Evolutionary conservation across 1,140 invertebrate species (phyloP).

Genomic region (Drosophila malerkotliana): DNA sequence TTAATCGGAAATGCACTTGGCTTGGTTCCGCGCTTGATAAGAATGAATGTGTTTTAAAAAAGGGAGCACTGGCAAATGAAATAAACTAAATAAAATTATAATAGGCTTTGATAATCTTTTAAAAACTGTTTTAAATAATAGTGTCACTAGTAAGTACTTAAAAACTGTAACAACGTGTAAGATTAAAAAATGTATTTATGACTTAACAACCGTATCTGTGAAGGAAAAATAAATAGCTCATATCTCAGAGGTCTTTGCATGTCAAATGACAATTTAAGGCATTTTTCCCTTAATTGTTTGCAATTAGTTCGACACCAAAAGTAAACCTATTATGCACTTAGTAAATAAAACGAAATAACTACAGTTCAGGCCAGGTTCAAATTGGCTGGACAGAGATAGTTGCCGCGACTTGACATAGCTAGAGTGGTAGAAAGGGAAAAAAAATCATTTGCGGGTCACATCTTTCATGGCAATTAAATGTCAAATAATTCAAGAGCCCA

Average conservation of each 20-base stretch:
- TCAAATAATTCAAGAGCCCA: conserved; percentile 48
- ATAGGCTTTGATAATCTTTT: background rate
- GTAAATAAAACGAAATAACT: conserved; percentile 6
- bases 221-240: conserved; percentile 6
- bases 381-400: too few relatives aligned
- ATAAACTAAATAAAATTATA: background rate
- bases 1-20: background rate
- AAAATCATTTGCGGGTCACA: conserved; percentile 12
- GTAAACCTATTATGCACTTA: conserved; percentile 55
- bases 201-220: background rate
- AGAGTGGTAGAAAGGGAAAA: background rate
- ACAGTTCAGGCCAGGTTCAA: conserved; percentile 18
- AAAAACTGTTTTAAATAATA: background rate
- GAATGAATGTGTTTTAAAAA: background rate
- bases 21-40: background rate
- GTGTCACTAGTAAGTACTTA: background rate
- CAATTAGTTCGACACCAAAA: conserved; percentile 55
- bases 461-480: conserved; percentile 50
- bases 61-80: background rate
- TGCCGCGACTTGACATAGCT: background rate
- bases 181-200: conserved; percentile 1
- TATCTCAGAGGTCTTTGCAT: conserved; percentile 35
- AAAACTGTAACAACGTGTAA: background rate
- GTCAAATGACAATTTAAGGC: conserved; percentile 43
- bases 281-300: conserved; percentile 58